Base-by-base conservation (phyloP, 1,140 invertebrate genomes). In the Zaprionus camerounensis region DNA sequence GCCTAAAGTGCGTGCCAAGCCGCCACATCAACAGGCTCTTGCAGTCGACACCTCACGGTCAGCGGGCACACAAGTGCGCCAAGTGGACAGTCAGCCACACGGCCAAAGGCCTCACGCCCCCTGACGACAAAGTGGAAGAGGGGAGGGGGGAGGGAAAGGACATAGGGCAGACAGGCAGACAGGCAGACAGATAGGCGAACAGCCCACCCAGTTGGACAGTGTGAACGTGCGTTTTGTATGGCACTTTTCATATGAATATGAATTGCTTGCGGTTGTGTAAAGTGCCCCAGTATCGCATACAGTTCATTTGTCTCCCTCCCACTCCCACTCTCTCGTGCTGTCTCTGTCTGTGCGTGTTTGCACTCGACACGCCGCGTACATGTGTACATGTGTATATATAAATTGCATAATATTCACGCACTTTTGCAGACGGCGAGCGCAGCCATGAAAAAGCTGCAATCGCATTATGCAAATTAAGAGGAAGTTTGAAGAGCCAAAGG, bases 211-310 rank as follows among this genome's bases (percentile, higher is more conserved):
- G 41, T 44, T 53, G 76, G 65, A 79, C 61, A 73, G 17, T 36
- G n/a, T 28, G 69, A 61, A 76, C 74, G 71, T 82, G 63, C 72
- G 78, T 78, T 85, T 81, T 80, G 55, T 63, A 62, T 77, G 66
- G 81, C 61, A 85, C 76, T 90, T 88, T 81, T 65, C 84, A 84
- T 90, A 90, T 88, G 85, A 88, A 90, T 88, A 90, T 90, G 85
- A 88, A 88, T 90, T 81, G 80, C 82, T 87, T 87, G 84, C 64
- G 85, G 85, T 85, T 74, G 75, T 66, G 80, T 85, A 83, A 88
- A 88, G 84, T 90, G 85, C 81, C 75, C 78, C 70, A 85, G 65
- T 67, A 67, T 67, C 65, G 65, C 71, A 76, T 63, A 65, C 74
- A 66, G 72, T 74, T 84, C 82, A 74, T 81, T 84, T 56, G 31